phyloP scores from a whole-genome alignment of 1,140 invertebrate genomes.

The Tetranychus urticae region DNA sequence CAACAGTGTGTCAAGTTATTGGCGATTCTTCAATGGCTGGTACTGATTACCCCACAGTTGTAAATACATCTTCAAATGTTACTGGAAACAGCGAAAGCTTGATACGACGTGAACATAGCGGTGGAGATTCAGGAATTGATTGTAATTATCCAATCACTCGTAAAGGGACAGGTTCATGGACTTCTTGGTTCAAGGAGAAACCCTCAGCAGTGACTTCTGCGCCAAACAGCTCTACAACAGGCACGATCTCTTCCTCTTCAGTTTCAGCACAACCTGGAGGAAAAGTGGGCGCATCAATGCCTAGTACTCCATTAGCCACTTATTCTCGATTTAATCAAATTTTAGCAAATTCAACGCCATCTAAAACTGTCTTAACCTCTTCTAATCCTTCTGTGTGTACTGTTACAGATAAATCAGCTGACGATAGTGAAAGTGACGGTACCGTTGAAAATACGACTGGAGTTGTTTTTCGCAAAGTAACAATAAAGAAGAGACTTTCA shows the following conservation, averaged over 20 bases:
- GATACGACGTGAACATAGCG: background rate
- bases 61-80: background rate
- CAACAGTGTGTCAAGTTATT: background rate
- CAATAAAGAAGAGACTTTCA: constrained; percentile 7
- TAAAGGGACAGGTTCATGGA: background rate
- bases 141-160: background rate
- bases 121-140: background rate
- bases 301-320: no score
- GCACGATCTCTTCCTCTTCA: background rate
- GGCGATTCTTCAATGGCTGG: background rate
- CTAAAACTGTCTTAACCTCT: background rate
- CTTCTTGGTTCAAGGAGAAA: background rate
- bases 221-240: no score
- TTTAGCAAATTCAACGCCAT: no score
- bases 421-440: constrained; percentile 11
- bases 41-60: background rate
- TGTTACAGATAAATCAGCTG: background rate
- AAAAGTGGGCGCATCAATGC: background rate
- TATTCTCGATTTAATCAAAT: no score
- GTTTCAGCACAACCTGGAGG: background rate
- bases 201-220: no score
- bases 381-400: constrained; percentile 1
- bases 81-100: no score
- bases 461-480: constrained; percentile 27
- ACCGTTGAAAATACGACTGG: constrained; percentile 22